Evolutionary conservation across 2,888 invertebrate genomes (phyloP).

Genomic region (Erannis defoliaria): DNA sequence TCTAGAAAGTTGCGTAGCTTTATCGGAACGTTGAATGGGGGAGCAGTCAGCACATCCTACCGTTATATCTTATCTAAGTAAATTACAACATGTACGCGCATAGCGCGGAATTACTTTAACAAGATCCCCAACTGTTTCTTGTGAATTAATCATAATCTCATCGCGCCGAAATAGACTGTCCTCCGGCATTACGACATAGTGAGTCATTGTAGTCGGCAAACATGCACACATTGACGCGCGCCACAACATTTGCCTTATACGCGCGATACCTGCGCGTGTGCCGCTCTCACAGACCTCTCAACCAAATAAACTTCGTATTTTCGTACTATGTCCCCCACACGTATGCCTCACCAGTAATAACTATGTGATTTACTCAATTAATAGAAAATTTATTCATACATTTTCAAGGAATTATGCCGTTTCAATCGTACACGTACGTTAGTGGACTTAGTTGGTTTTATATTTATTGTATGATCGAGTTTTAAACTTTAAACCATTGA

Average conservation of each 20-base stretch:
- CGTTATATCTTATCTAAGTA: constrained; percentile 39
- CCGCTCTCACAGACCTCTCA: constrained; percentile 53
- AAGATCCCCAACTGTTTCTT: constrained; percentile 49
- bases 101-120: constrained; percentile 35
- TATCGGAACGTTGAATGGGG: constrained; percentile 38
- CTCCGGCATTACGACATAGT: constrained; percentile 76
- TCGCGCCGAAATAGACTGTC: constrained; percentile 82
- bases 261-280: constrained; percentile 60
- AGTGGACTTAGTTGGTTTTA: constrained; percentile 5
- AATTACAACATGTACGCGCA: constrained; percentile 32
- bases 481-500: constrained; percentile 20
- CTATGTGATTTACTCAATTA: constrained; percentile 60
- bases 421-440: constrained; percentile 41
- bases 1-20: constrained; percentile 32
- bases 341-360: constrained; percentile 64
- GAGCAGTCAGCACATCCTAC: constrained; percentile 37
- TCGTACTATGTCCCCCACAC: constrained; percentile 81
- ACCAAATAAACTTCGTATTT: constrained; percentile 73
- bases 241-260: constrained; percentile 68
- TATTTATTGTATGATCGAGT: constrained; percentile 17
- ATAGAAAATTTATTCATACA: constrained; percentile 64
- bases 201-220: constrained; percentile 76
- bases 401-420: constrained; percentile 63
- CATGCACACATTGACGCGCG: constrained; percentile 62
- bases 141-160: constrained; percentile 75